Percentiles rank a stretch among this genome's conserved stretches.
Conservation (phyloP, 1,140 invertebrate genomes). For the Aphaenogaster ashmeadi region DNA sequence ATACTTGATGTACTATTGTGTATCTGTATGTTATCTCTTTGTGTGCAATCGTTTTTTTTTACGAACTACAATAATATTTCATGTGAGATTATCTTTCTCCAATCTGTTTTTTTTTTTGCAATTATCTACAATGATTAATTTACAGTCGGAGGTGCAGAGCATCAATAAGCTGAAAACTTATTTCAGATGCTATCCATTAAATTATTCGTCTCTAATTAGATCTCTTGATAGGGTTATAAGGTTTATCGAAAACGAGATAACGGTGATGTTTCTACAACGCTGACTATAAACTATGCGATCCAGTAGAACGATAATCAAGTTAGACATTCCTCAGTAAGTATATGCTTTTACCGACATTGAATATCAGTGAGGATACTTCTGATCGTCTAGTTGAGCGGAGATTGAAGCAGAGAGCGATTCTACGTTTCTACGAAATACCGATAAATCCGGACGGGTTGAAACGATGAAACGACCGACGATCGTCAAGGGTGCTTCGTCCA, state of each 20-base stretch:
- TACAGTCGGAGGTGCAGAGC: neutral
- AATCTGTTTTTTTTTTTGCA: neutral
- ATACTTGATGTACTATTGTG: neutral
- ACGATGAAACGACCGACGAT: conserved; percentile 40
- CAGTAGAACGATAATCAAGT: conserved; percentile 52
- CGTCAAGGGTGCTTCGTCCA: conserved; percentile 16
- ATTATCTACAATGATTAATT: neutral
- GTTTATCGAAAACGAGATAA: conserved; percentile 27
- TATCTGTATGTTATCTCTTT: neutral
- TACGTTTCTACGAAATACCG: conserved; percentile 70
- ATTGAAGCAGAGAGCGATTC: conserved; percentile 61
- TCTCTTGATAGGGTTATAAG: conserved; percentile 6
- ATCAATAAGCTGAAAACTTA: neutral
- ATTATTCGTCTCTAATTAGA: conserved; percentile 69
- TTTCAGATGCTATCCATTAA: conserved; percentile 18
- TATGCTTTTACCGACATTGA: conserved; percentile 32
- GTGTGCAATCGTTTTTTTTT: neutral
- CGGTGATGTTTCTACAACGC: conserved; percentile 36
- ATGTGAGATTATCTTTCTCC: conserved; percentile 3
- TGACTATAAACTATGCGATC: conserved; percentile 55
- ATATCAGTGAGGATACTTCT: conserved; percentile 43
- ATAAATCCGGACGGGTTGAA: conserved; percentile 61
- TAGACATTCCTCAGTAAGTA: conserved; percentile 59
- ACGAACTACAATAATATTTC: neutral
- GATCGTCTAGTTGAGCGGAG: conserved; percentile 26